A percentile compares a stretch with the other conserved stretches of the same genome.
Conservation (phyloP, 2,797 vertebrate species). For the Phalanger gymnotis region DNA sequence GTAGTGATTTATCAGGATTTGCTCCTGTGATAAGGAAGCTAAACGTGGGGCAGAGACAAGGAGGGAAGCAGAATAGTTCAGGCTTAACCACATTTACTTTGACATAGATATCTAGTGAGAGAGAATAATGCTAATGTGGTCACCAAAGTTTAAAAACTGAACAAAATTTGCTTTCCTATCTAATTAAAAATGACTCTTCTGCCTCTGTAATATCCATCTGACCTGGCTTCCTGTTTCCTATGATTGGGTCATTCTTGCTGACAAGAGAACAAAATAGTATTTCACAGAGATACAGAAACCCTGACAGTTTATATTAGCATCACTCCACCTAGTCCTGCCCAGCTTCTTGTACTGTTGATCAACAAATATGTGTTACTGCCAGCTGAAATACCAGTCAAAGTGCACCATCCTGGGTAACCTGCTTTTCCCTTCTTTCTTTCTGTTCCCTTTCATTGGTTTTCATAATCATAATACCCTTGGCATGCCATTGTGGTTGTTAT, state of each 20-base stretch:
- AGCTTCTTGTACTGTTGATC: conserved; percentile 11
- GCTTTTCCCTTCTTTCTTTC: background rate
- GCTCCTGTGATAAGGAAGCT: background rate
- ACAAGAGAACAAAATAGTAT: conserved; percentile 64
- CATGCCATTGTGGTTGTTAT: conserved; percentile 32
- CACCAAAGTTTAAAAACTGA: background rate
- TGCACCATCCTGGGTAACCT: background rate
- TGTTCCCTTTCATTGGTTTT: conserved; percentile 25
- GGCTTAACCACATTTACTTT: background rate
- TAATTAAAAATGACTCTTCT: conserved; percentile 43
- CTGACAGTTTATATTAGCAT: conserved; percentile 62
- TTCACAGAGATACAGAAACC: conserved; percentile 72
- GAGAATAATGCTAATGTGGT: background rate
- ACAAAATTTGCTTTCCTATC: background rate
- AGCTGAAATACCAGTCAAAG: conserved; percentile 1
- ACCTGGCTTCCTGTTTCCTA: conserved; percentile 62
- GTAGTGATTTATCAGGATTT: fast-evolving
- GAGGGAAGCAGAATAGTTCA: background rate
- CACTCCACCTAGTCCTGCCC: conserved; percentile 31
- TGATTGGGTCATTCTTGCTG: conserved; percentile 56
- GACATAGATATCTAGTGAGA: background rate
- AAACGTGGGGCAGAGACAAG: background rate
- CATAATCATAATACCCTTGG: conserved; percentile 29
- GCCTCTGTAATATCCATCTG: conserved; percentile 56
- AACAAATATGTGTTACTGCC: background rate